Evolutionary conservation across 2,113 vertebrate genomes (phyloP), one percentile per base, ranked within the genome.

Genomic region (Thunnus maccoyii): DNA sequence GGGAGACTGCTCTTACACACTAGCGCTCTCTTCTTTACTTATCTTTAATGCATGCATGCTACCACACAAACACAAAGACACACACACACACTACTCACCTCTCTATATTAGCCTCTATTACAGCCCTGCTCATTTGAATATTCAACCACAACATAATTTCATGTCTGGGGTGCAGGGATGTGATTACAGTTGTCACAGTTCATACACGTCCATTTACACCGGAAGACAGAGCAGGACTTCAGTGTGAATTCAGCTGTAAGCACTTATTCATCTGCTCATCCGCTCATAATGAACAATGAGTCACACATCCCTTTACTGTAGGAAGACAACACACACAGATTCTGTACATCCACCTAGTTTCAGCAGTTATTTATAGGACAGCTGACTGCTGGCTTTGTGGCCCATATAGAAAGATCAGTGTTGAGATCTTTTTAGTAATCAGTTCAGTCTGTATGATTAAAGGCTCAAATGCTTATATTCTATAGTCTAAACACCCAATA

Each of bases 321-420:
- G 2, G 50, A 18, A 18, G 18, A 56, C 48, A 36, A 65, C 17
- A 36, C 17, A 36, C 56, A 63, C 36, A 64, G 3, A 62, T 52
- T 66, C 44, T 64, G 61, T 51, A 51, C 51, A 65, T 51, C 56
- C 16, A 50, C 50, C 65, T 57, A 57, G 65, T 70, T 76, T 76
- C 72, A 70, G 57, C 16, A 20, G 25, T 41, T 76, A 70, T 76
- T 76, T 76, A 71, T 71, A 76, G 72, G 13, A n/a, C 48, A 30
- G 44, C 71, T 56, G 51, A 15, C 12, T 44, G 44, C 57, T 16
- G 51, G 70, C 47, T 47, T 14, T 50, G 50, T 64, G 72, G 15
- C 47, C 63, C 18, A 54, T 54, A 64, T 70, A 13, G 48, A 44
- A 63, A n/a, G 13, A 10, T 22, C 5, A n/a, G 16, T 12, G 15